A percentile compares a stretch with the other conserved stretches of the same genome.
Conservation (phyloP, 2,888 invertebrate genomes). For the Ptilodon capucinus region DNA sequence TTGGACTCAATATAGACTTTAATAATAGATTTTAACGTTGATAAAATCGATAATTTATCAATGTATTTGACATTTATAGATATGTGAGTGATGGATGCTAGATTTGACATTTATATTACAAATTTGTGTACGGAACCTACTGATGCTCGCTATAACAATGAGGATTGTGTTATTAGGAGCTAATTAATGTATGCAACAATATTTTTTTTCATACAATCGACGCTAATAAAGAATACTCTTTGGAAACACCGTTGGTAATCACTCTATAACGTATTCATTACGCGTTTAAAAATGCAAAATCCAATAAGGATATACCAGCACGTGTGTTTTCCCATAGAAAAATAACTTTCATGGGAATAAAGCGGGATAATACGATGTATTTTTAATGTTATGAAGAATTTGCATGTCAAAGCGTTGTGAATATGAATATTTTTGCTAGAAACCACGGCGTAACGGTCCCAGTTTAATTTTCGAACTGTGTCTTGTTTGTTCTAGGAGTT, state of each 20-base stretch:
- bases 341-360: conserved; percentile 20
- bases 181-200: too few relatives aligned
- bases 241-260: conserved; percentile 23
- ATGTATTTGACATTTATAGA: too few relatives aligned
- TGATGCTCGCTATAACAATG: too few relatives aligned
- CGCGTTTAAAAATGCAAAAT: conserved; percentile 27
- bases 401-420: conserved; percentile 32
- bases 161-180: too few relatives aligned
- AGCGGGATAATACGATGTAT: conserved; percentile 27
- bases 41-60: too few relatives aligned
- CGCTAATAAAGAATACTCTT: neutral
- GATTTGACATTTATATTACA: too few relatives aligned
- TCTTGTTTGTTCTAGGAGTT: neutral
- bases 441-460: neutral
- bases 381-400: conserved; percentile 34
- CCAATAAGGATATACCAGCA: conserved; percentile 27
- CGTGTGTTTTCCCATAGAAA: conserved; percentile 32
- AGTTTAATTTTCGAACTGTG: neutral
- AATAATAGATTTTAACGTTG: too few relatives aligned
- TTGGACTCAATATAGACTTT: too few relatives aligned
- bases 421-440: conserved; percentile 30
- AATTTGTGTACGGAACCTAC: too few relatives aligned
- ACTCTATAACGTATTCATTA: conserved; percentile 30
- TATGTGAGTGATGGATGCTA: too few relatives aligned
- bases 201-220: neutral